Evolutionary conservation across 2,113 vertebrate genomes (phyloP), one percentile per base, ranked within the genome.

Genomic region (Lanius collurio): DNA sequence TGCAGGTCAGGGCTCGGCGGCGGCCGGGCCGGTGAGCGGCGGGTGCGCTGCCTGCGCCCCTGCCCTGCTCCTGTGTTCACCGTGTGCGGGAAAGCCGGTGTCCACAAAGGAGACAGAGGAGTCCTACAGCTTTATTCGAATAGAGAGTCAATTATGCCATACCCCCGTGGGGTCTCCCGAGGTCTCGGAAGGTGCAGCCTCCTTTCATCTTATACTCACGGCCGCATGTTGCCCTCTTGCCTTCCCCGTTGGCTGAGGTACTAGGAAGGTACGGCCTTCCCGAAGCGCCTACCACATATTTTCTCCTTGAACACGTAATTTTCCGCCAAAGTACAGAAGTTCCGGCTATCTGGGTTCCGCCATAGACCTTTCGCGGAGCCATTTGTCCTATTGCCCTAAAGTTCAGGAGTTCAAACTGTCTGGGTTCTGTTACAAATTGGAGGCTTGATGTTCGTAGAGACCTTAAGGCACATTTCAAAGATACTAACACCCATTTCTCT

Each of bases 1-100:
- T 3, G 2, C 1, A 22, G 8, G 13, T 20, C 50, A 0, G 3
- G 6, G 31, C 2, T 2, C 4, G 9, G 30, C 2, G 1, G 20
- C 0, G 2, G 3, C 3, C 4, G 5, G 47, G 16, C 30, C 31
- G 60, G 71, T 15, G 55, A 53, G 82, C 15, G 37, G 46, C 11
- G 44, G 15, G 2, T 5, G 20, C 33, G 21, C 6, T 4, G 15
- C n/a, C 9, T 4, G 57, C 19, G 11, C 2, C 0, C 1, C 2
- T 10, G 22, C 6, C 2, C 8, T 13, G 52, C 26, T 42, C 30
- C 1, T 6, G 13, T 3, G 44, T 15, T 41, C 52, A 9, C 30
- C 6, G 10, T 6, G 30, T 7, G 30, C 10, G 24, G 68, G 41
- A 74, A 46, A 11, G 21, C 10, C 46, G 8, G 13, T 8, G 46